A percentile compares a stretch with the other conserved stretches of the same genome.
Evolutionary conservation across 2,113 vertebrate genomes (phyloP).

Genomic region (Rhegmatorhina hoffmannsi): DNA sequence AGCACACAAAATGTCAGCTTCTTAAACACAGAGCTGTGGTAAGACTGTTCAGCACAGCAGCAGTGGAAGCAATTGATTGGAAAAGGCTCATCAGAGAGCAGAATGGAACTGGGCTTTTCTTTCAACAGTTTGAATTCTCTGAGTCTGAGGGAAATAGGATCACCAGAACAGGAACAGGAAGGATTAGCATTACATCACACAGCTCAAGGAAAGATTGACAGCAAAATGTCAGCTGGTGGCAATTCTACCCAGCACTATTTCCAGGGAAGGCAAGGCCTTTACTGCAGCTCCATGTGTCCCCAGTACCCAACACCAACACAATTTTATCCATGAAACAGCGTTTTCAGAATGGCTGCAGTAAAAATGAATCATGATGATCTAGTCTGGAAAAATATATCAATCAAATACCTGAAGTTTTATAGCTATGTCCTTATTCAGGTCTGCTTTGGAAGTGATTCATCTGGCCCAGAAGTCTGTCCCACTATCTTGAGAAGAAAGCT

Average conservation of each 20-base stretch:
- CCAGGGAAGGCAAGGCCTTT: neutral
- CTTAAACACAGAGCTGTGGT: neutral
- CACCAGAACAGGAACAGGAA: neutral
- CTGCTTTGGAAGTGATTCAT: neutral
- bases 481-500: neutral
- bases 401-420: neutral
- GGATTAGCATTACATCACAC: neutral
- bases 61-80: neutral
- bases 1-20: slow-evolving; percentile 6
- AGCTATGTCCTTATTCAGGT: neutral
- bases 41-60: neutral
- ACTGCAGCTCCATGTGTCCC: neutral
- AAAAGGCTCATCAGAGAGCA: neutral
- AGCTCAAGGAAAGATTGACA: neutral
- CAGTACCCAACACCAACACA: neutral
- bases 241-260: neutral
- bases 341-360: neutral
- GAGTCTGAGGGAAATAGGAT: neutral
- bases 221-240: neutral
- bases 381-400: neutral
- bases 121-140: neutral
- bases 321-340: neutral
- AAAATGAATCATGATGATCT: neutral
- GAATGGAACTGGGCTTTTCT: neutral
- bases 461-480: neutral